Evolutionary conservation across 2,888 invertebrate genomes (phyloP), one percentile per base, ranked within the genome.

Genomic region (Cephus rjabovi): DNA sequence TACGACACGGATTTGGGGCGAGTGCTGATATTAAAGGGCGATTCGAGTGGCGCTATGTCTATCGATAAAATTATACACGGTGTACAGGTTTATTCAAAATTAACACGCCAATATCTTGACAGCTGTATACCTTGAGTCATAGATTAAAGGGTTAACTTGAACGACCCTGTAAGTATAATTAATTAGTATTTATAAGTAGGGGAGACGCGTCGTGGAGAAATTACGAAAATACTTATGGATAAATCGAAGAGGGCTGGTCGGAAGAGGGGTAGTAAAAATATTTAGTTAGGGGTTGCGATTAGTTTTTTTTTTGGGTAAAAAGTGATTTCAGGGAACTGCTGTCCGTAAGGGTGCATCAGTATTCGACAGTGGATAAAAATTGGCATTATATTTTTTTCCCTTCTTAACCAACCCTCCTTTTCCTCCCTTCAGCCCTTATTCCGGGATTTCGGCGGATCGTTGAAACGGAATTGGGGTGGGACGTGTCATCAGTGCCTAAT

Each of bases 401-500:
- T 9, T 15, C 40, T 4, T 4, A 15, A 12, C 23, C 23, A 1
- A 23, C 33, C 73, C 56, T 15, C 68, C 71, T 33, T 35, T 35
- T 35, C 3, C 73, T 3, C 30, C 35, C 33, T 34, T 30, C 76
- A 30, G 4, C 71, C 71, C 33, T 34, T 34, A 34, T 15, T 23
- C 11, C 12, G 71, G 23, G 33, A 33, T 23, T 37, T 71, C 34
- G 40, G 23, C 34, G 34, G 75, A n/a, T 75, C 30, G 34, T 30
- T 30, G 35, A 74, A 74, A 34, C 12, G 31, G 34, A 34, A n/a
- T 34, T n/a, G 34, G 69, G 23, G 37, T 23, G 35, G 74, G 35
- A 30, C 33, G 35, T 37, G 74, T 74, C 83, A 82, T 80, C 77
- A 81, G 78, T 76, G 78, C 76, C 82, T 85, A 87, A 87, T 88